Evolutionary conservation across 2,888 invertebrate genomes (phyloP), one percentile per base, ranked within the genome.

Genomic region (Dioctria rufipes): DNA sequence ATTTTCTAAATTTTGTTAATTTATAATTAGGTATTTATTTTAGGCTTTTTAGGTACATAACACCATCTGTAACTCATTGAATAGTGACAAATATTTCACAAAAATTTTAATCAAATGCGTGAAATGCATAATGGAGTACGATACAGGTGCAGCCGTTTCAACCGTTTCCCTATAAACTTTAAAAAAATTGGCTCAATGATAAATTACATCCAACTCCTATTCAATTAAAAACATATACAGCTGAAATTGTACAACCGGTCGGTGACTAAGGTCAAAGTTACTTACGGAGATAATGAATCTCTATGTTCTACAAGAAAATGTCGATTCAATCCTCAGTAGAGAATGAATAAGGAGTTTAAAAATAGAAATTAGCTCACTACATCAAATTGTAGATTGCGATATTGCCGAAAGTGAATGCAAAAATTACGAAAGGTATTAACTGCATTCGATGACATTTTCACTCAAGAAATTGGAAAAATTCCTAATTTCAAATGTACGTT

Each of bases 391-490:
- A 54, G 4, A 54, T 54, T n/a, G 4, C 8, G 54, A 54, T 54
- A 11, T 54, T 54, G 6, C 54, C n/a, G 54, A 54, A 54, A 11
- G 11, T 54, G 54, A 54, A 54, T 54, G 54, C 11, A 54, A 54
- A n/a, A 54, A 54, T n/a, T 54, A 54, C 6, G 11, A 1, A 54
- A 54, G 11, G 11, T 54, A 54, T 8, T 54, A n/a, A 11, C 11
- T 11, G 54, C 2, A 54, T 54, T 54, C 54, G 54, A 54, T 11
- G 54, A 54, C 11, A 54, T 54, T 54, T n/a, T 54, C 11, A 54
- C 54, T 54, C 54, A 54, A 54, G 54, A 54, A 54, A 54, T 54
- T 54, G 54, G 54, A 54, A 54, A 54, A n/a, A 54, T 54, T 54
- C 54, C 54, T 11, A n/a, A n/a, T n/a, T n/a, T n/a, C n/a, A n/a